These are phyloP conservation scores for Stegodyphus mimosarum DNA, from an alignment of 1,140 invertebrate species.

Conservation along the genomic window DNA sequence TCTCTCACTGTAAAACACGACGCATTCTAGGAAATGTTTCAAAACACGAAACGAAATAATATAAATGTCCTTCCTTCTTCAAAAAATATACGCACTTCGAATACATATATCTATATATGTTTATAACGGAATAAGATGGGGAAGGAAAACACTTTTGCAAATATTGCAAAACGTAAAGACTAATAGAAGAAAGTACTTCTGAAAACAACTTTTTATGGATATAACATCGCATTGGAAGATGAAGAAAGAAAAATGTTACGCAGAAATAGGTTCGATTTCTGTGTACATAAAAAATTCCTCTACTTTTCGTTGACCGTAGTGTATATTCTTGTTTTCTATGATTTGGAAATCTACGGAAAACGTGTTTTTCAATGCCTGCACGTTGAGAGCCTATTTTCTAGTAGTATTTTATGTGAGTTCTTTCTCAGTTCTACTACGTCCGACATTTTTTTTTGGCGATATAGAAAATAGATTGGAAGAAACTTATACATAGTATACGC, in stretches of 20 bases:
- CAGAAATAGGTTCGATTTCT: neutral
- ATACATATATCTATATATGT: slow-evolving; percentile 5
- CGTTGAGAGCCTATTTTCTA: slow-evolving; percentile 41
- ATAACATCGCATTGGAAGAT: slow-evolving; percentile 23
- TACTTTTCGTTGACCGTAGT: slow-evolving; percentile 27
- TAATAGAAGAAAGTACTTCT: slow-evolving; percentile 39
- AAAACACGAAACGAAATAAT: slow-evolving; percentile 41
- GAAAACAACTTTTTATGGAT: slow-evolving; percentile 52
- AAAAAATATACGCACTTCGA: neutral
- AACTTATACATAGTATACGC: slow-evolving; percentile 31
- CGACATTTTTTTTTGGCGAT: slow-evolving; percentile 20
- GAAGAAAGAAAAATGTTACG: neutral
- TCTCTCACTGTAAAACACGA: neutral
- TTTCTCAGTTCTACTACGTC: slow-evolving; percentile 2
- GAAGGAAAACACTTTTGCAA: slow-evolving; percentile 26
- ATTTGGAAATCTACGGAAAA: slow-evolving; percentile 39
- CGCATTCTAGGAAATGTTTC: slow-evolving; percentile 28
- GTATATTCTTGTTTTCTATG: slow-evolving; percentile 17
- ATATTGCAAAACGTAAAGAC: slow-evolving; percentile 48
- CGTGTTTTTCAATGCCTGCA: slow-evolving; percentile 49
- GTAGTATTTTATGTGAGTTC: slow-evolving; percentile 42
- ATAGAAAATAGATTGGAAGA: slow-evolving; percentile 43
- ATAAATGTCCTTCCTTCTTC: slow-evolving; percentile 10
- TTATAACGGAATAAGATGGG: neutral
- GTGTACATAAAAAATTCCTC: neutral